A percentile compares a stretch with the other conserved stretches of the same genome.
phyloP scores from a whole-genome alignment of 2,113 vertebrate genomes.

The Seriola aureovittata region DNA sequence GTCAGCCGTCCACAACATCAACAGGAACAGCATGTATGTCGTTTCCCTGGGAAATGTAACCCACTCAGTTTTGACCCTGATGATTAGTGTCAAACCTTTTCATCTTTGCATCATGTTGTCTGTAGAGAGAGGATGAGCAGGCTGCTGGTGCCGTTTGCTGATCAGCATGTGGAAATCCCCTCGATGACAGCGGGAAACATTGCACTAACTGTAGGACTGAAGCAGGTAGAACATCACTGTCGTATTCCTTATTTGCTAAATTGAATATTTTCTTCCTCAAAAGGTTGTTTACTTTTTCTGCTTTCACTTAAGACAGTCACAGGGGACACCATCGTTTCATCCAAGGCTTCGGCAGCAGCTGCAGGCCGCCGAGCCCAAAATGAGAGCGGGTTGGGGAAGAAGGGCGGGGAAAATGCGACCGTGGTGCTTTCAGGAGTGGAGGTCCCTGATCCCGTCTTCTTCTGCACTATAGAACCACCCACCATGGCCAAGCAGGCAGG shows the following conservation, averaged over 20 bases:
- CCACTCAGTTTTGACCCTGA: background rate
- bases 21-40: slow-evolving; percentile 91
- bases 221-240: slow-evolving; percentile 85
- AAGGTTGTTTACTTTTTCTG: background rate
- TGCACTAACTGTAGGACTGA: slow-evolving; percentile 94
- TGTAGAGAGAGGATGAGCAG: slow-evolving; percentile 95
- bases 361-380: slow-evolving; percentile 80
- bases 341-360: slow-evolving; percentile 91
- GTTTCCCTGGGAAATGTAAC: too few relatives aligned
- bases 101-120: background rate
- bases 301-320: slow-evolving; percentile 88
- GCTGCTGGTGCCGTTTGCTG: slow-evolving; percentile 95
- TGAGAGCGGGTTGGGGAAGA: slow-evolving; percentile 54
- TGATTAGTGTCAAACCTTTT: background rate
- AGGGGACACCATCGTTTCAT: slow-evolving; percentile 95
- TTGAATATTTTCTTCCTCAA: background rate
- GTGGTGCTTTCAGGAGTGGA: slow-evolving; percentile 93
- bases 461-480: slow-evolving; percentile 97
- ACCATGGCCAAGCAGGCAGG: slow-evolving; percentile 92
- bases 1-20: slow-evolving; percentile 92
- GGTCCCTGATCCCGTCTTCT: slow-evolving; percentile 97
- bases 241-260: background rate
- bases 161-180: slow-evolving; percentile 94
- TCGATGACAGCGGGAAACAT: slow-evolving; percentile 95
- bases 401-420: slow-evolving; percentile 56